These are phyloP conservation scores for Caenorhabditis uteleia DNA, from an alignment of 2,888 invertebrate genomes.

Conservation along the genomic window DNA sequence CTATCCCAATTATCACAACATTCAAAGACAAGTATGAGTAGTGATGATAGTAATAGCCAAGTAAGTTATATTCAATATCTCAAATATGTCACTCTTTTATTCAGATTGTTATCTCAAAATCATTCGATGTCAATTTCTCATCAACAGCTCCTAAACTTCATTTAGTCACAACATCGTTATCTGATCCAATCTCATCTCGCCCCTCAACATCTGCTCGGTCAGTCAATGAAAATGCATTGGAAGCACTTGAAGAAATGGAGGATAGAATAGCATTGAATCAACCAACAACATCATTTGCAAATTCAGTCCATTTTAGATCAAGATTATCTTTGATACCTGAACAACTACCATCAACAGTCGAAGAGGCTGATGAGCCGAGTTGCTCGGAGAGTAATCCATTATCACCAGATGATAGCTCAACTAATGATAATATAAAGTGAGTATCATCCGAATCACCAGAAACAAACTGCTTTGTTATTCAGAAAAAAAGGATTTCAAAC, in stretches of 20 bases:
- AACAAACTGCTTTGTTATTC: background rate
- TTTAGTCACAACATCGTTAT: background rate
- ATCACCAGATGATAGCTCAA: slow-evolving; percentile 12
- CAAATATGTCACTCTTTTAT: background rate
- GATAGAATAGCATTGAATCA: slow-evolving; percentile 44
- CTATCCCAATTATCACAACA: slow-evolving; percentile 22
- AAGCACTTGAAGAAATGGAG: slow-evolving; percentile 58
- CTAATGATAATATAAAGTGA: slow-evolving; percentile 1
- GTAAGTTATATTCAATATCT: background rate
- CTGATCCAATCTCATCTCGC: slow-evolving; percentile 6
- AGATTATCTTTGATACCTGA: slow-evolving; percentile 56
- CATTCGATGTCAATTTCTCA: slow-evolving; percentile 50
- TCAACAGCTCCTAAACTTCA: background rate
- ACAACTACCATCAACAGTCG: slow-evolving; percentile 52
- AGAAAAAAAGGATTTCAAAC: slow-evolving; percentile 2
- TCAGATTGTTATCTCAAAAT: slow-evolving; percentile 56
- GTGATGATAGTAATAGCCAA: slow-evolving; percentile 24
- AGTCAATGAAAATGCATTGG: slow-evolving; percentile 25
- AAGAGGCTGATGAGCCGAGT: slow-evolving; percentile 47
- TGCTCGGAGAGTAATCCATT: slow-evolving; percentile 19
- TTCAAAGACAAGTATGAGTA: slow-evolving; percentile 36
- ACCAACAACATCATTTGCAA: slow-evolving; percentile 14
- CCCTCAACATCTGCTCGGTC: slow-evolving; percentile 14
- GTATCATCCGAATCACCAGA: background rate
- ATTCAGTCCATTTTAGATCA: slow-evolving; percentile 54